Evolutionary conservation across 2,888 invertebrate genomes (phyloP).

Genomic region (Nephrotoma flavescens): DNA sequence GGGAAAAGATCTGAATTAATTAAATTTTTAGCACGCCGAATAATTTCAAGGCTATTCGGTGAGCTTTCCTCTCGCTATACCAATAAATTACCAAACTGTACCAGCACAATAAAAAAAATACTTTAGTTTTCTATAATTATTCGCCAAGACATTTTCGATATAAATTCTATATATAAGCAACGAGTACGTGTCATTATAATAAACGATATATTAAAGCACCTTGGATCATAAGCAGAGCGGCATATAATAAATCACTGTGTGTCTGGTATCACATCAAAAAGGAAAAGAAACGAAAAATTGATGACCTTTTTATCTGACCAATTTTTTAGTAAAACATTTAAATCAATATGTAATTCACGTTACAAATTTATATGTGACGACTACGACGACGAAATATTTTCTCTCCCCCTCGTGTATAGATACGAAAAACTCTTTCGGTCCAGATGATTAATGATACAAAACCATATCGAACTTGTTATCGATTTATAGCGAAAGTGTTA

Average conservation of each 20-base stretch:
- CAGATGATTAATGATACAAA: not conserved
- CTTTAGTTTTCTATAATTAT: not conserved
- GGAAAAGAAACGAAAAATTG: not conserved
- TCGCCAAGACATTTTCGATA: not conserved
- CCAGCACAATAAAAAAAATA: not conserved
- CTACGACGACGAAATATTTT: not conserved
- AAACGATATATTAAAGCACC: not conserved
- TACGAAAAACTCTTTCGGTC: not conserved
- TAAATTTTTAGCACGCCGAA: not conserved
- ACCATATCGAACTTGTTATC: not conserved
- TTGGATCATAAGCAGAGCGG: not conserved
- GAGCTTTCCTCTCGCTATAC: not conserved
- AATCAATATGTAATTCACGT: not conserved
- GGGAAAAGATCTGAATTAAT: not conserved
- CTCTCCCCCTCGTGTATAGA: not conserved
- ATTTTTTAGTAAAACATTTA: not conserved
- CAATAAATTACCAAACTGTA: not conserved
- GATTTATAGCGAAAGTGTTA: not conserved
- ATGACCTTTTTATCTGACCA: not conserved
- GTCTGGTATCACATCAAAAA: not conserved
- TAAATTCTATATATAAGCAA: not conserved
- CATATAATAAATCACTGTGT: not conserved
- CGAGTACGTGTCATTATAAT: not conserved
- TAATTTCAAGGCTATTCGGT: not conserved
- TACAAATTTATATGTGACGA: not conserved